phyloP scores from a whole-genome alignment of 2,113 vertebrate species.

The Brachyistius frenatus region DNA sequence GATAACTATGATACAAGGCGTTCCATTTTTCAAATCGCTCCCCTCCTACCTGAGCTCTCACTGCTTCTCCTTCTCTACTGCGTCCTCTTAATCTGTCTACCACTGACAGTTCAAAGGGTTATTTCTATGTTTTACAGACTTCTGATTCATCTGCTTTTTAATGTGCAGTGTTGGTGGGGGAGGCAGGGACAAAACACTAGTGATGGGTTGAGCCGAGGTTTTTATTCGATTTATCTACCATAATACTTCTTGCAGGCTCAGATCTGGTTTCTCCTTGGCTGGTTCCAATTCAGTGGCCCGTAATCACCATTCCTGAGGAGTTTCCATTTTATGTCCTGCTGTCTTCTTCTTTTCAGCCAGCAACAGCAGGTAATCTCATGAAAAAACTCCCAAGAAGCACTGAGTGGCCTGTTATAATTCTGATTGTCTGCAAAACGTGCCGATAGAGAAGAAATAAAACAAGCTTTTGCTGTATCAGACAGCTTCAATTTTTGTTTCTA shows the following conservation, averaged over 20 bases:
- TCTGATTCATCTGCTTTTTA: constrained; percentile 72
- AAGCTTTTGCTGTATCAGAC: constrained; percentile 1
- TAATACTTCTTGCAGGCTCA: constrained; percentile 74
- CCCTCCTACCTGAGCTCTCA: constrained; percentile 31
- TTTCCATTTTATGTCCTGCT: constrained; percentile 63
- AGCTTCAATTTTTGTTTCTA: constrained; percentile 2
- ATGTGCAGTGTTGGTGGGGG: constrained; percentile 53
- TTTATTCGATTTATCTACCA: constrained; percentile 69
- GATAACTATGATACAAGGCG: constrained; percentile 54
- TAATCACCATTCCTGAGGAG: constrained; percentile 72
- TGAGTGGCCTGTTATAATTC: constrained; percentile 18
- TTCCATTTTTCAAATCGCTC: constrained; percentile 55
- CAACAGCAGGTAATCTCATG: constrained; percentile 63
- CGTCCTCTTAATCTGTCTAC: constrained; percentile 49
- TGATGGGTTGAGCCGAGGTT: constrained; percentile 58
- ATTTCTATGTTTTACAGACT: constrained; percentile 62
- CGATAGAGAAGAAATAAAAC: constrained; percentile 30
- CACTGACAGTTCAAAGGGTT: constrained; percentile 67
- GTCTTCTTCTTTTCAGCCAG: constrained; percentile 55
- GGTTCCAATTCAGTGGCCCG: constrained; percentile 71
- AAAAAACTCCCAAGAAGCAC: constrained; percentile 40
- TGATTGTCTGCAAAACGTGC: constrained; percentile 41
- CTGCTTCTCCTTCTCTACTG: constrained; percentile 33
- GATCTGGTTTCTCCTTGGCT: constrained; percentile 75
- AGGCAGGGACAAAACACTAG: constrained; percentile 56